Conservation (phyloP, 2,888 invertebrate genomes). For the Rhorus exstirpatorius region DNA sequence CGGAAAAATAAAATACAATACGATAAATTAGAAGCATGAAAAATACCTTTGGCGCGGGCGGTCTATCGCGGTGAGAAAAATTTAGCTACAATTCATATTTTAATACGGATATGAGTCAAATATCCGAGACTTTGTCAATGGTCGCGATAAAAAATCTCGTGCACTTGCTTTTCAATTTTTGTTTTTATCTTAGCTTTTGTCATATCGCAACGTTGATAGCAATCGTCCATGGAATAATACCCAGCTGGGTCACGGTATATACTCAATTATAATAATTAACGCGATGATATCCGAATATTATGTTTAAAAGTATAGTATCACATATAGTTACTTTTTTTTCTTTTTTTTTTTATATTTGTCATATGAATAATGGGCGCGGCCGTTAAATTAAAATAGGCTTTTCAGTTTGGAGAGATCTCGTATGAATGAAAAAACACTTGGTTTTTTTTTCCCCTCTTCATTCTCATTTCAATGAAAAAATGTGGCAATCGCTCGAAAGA, state of each 20-base stretch:
- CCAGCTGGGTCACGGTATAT: constrained; percentile 77
- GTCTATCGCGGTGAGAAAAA: neutral
- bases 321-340: constrained; percentile 79
- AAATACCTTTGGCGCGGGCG: neutral
- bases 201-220: neutral
- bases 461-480: constrained; percentile 18
- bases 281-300: constrained; percentile 78
- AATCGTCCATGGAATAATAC: constrained; percentile 47
- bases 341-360: constrained; percentile 77
- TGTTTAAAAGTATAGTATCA: constrained; percentile 82
- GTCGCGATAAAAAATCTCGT: too few species aligned
- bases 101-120: neutral
- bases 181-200: too few species aligned
- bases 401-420: constrained; percentile 11
- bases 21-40: neutral
- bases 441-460: constrained; percentile 3
- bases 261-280: constrained; percentile 75
- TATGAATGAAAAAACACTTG: too few species aligned
- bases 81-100: neutral
- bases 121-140: too few species aligned
- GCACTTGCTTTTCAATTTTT: constrained; percentile 17
- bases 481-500: constrained; percentile 26
- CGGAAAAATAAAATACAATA: neutral
- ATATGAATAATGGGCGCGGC: constrained; percentile 79
- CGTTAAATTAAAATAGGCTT: constrained; percentile 79